phyloP scores from a whole-genome alignment of 2,113 vertebrate genomes.

The Apteryx mantelli region DNA sequence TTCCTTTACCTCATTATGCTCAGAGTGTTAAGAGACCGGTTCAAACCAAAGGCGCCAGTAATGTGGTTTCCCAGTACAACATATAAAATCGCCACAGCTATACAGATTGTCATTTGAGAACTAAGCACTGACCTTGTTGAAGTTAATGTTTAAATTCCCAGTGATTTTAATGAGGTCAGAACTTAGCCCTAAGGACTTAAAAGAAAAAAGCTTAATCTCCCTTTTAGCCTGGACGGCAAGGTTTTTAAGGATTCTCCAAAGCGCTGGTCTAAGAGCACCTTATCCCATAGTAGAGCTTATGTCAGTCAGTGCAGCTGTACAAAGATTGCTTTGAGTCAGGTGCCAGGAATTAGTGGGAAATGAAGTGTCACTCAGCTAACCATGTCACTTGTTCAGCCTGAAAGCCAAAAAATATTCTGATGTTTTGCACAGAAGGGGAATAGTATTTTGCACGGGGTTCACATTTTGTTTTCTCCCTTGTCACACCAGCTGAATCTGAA shows the following conservation, averaged over 20 bases:
- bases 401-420: not conserved
- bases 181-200: not conserved
- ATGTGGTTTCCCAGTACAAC: not conserved
- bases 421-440: not conserved
- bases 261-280: not conserved
- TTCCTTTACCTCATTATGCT: not conserved
- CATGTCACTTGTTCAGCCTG: not conserved
- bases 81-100: not conserved
- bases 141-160: not conserved
- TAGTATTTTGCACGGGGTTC: not conserved
- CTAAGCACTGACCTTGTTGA: not conserved
- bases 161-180: not conserved
- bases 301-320: not conserved
- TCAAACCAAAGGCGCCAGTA: not conserved
- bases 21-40: not conserved
- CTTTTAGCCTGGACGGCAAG: not conserved
- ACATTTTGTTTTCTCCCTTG: conserved; percentile 1
- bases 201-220: not conserved
- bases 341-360: conserved; percentile 17
- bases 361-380: not conserved
- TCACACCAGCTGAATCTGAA: conserved; percentile 7
- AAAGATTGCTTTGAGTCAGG: not conserved
- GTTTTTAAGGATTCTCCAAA: not conserved
- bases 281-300: not conserved
- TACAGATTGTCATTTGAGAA: not conserved